phyloP scores from a whole-genome alignment of 23 tunicate genomes.

The Trididemnum nubilum region DNA sequence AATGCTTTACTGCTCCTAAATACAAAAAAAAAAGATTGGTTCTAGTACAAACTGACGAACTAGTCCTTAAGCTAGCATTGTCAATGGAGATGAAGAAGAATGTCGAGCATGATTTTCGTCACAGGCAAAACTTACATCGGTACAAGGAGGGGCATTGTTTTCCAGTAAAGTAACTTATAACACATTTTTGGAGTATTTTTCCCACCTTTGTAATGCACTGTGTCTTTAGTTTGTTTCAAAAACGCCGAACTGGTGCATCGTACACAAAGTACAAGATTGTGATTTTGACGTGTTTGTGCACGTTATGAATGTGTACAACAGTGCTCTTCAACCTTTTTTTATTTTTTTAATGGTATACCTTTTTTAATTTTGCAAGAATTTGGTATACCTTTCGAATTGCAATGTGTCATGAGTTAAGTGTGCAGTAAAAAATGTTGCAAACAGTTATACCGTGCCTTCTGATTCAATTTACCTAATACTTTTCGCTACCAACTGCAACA shows the following conservation, averaged over 20 bases:
- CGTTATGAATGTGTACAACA: not conserved
- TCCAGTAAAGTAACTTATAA: conserved; percentile 45
- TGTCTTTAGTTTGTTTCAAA: conserved; percentile 34
- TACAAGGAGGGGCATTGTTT: conserved; percentile 14
- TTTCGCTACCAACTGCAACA: too few species aligned
- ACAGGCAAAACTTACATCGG: conserved; percentile 11
- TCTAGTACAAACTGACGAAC: not conserved
- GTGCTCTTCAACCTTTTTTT: too few species aligned
- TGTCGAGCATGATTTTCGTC: conserved; percentile 32
- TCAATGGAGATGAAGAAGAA: not conserved
- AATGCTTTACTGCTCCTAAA: too few species aligned
- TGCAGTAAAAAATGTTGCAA: too few species aligned
- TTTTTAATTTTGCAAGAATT: too few species aligned
- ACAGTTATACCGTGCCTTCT: too few species aligned
- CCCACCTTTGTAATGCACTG: conserved; percentile 38
- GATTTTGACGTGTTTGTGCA: not conserved
- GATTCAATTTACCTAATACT: too few species aligned
- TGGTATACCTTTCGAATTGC: too few species aligned
- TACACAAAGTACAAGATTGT: too few species aligned
- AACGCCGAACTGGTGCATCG: conserved; percentile 59
- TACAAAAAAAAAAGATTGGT: too few species aligned
- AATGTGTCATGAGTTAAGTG: too few species aligned
- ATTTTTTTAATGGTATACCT: too few species aligned
- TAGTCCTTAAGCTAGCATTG: not conserved
- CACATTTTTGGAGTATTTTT: conserved; percentile 25